Percentiles rank a stretch among this genome's conserved stretches.
Evolutionary conservation across 2,888 invertebrate genomes (phyloP).

Genomic region (Caenorhabditis virilis): DNA sequence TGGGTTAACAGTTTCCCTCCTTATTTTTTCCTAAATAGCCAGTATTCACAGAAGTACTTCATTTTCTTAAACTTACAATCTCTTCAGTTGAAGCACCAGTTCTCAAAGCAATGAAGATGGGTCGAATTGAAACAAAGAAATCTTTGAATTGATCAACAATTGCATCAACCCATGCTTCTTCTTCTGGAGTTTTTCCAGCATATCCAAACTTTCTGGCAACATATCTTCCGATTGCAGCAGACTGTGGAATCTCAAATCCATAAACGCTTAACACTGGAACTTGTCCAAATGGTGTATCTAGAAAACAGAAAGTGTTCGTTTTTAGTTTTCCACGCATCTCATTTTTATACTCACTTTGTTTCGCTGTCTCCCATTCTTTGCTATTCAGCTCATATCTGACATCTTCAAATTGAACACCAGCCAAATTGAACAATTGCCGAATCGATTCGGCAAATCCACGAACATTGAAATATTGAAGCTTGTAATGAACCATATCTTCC

Average conservation of each 20-base stretch:
- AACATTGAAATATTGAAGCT: too few species aligned
- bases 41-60: neutral
- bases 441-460: too few species aligned
- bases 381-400: conserved; percentile 5
- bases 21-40: neutral
- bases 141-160: conserved; percentile 37
- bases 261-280: conserved; percentile 43
- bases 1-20: neutral
- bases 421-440: conserved; percentile 34
- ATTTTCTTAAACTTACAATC: neutral
- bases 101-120: conserved; percentile 18
- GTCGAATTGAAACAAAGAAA: conserved; percentile 19
- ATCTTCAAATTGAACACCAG: conserved; percentile 36
- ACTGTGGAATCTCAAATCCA: conserved; percentile 45
- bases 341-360: conserved; percentile 7
- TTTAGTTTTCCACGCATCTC: neutral
- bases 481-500: too few species aligned
- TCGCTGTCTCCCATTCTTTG: conserved; percentile 9
- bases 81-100: conserved; percentile 13
- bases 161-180: conserved; percentile 30
- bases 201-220: conserved; percentile 42
- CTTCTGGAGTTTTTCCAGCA: conserved; percentile 32
- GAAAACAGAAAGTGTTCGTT: neutral
- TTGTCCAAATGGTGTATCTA: conserved; percentile 41
- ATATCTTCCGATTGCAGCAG: conserved; percentile 39